Conservation (phyloP, 2,888 invertebrate species). For the Patella depressa region DNA sequence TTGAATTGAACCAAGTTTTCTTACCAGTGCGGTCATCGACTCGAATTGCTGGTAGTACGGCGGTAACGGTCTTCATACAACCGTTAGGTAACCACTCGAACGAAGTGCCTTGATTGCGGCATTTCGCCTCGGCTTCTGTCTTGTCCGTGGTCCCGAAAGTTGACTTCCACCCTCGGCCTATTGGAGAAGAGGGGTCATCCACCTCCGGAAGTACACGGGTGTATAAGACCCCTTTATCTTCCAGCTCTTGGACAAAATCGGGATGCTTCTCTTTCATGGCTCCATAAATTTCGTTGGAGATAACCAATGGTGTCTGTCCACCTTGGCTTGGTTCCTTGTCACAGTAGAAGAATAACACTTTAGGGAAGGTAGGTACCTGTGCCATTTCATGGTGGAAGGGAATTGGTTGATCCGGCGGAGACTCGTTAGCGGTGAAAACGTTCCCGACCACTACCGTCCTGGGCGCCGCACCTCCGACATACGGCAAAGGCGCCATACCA, state of each 20-base stretch:
- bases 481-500: constrained; percentile 46
- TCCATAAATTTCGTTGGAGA: constrained; percentile 49
- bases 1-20: constrained; percentile 58
- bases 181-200: constrained; percentile 54
- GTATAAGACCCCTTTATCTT: constrained; percentile 47
- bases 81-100: constrained; percentile 53
- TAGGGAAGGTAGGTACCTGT: constrained; percentile 55
- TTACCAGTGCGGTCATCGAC: constrained; percentile 47
- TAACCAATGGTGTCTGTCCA: constrained; percentile 55
- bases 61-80: constrained; percentile 53
- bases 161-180: constrained; percentile 61
- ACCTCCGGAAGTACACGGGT: constrained; percentile 50
- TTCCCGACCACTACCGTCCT: constrained; percentile 44
- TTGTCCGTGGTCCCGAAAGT: constrained; percentile 49
- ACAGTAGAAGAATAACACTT: constrained; percentile 54
- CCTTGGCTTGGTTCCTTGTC: constrained; percentile 46
- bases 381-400: constrained; percentile 64
- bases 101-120: constrained; percentile 44
- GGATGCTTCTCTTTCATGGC: constrained; percentile 39
- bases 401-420: constrained; percentile 57
- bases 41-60: constrained; percentile 48
- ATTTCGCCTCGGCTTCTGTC: constrained; percentile 47
- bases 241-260: constrained; percentile 45
- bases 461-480: constrained; percentile 57
- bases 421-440: constrained; percentile 59